Conservation (phyloP, 2,113 vertebrate genomes). For the Elgaria multicarinata region DNA sequence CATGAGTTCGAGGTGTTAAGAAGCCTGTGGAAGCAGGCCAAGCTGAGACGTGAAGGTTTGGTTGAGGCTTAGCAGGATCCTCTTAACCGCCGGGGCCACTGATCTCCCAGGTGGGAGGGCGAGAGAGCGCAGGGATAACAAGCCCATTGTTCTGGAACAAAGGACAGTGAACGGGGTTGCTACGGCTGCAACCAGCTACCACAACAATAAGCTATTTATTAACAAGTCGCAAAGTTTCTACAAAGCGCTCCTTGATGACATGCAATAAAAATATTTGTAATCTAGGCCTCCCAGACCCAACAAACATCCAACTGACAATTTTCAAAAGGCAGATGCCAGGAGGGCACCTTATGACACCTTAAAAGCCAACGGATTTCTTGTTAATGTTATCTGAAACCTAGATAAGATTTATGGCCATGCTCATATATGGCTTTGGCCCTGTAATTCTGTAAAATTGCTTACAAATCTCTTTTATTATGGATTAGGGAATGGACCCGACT, state of each 20-base stretch:
- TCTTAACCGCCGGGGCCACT: background rate
- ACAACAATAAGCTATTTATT: constrained; percentile 5
- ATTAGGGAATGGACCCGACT: background rate
- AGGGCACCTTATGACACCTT: background rate
- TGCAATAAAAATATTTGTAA: background rate
- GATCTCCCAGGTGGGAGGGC: background rate
- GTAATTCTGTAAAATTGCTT: background rate
- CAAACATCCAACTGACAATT: background rate
- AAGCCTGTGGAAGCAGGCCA: background rate
- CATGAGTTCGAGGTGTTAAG: background rate
- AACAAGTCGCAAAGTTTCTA: background rate
- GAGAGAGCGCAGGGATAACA: background rate
- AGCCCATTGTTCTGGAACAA: constrained; percentile 17
- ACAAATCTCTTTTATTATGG: background rate
- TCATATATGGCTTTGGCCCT: background rate
- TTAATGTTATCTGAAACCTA: background rate
- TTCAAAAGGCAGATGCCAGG: background rate
- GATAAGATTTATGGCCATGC: background rate
- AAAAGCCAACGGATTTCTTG: background rate
- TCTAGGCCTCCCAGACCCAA: background rate
- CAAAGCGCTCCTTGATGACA: background rate
- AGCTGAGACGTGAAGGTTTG: background rate
- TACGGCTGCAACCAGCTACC: background rate
- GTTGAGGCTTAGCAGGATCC: background rate
- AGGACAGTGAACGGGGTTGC: background rate